phyloP scores from a whole-genome alignment of 2,797 vertebrate genomes.

The Spatula versicolor region DNA sequence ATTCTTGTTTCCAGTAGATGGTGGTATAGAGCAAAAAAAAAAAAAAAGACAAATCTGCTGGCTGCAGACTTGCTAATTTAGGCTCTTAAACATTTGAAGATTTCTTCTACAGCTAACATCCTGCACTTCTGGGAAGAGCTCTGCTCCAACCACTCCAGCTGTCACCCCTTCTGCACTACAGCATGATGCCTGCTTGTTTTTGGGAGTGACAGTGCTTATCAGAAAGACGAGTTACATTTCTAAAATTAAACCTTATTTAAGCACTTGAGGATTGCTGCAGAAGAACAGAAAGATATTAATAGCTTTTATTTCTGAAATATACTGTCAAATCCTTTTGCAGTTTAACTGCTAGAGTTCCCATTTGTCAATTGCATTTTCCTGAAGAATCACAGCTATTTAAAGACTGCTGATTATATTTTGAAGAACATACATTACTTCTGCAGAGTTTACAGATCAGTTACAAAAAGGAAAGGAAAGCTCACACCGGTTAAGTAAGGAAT shows the following conservation, averaged over 20 bases:
- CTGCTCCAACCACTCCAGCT: not conserved
- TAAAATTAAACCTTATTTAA: slow-evolving; percentile 1
- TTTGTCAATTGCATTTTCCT: not conserved
- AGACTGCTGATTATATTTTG: not conserved
- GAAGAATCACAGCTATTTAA: not conserved
- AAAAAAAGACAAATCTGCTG: not conserved
- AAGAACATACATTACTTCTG: not conserved
- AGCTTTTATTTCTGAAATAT: not conserved
- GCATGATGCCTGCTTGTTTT: not conserved
- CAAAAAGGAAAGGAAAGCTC: not conserved
- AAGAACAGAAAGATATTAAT: not conserved
- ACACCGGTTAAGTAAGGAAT: not conserved
- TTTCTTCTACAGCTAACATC: not conserved
- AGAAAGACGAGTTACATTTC: not conserved
- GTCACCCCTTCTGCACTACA: not conserved
- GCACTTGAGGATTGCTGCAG: not conserved
- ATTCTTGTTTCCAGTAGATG: slow-evolving; percentile 25
- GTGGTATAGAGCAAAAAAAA: not conserved
- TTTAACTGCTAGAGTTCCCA: not conserved
- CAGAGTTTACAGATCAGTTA: not conserved
- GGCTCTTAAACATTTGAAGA: not conserved
- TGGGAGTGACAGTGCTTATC: not conserved
- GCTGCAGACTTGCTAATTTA: not conserved
- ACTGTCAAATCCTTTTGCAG: not conserved
- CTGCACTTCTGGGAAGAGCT: not conserved